These are phyloP conservation scores for Hyaena hyaena DNA, from an alignment of 2,113 vertebrate species.

Conservation along the genomic window DNA sequence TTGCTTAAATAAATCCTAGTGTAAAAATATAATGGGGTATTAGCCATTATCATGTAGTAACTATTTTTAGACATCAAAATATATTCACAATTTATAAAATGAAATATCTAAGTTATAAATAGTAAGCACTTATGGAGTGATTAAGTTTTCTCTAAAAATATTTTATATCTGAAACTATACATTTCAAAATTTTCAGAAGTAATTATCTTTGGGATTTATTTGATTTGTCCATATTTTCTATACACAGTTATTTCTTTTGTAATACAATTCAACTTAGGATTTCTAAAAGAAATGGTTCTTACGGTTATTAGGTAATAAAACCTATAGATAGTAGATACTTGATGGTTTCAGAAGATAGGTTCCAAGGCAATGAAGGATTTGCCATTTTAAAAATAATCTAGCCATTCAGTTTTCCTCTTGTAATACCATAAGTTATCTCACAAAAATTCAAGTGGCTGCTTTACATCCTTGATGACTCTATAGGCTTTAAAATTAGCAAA, in stretches of 20 bases:
- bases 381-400: background rate
- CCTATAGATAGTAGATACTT: background rate
- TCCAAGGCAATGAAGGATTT: background rate
- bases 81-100: conserved; percentile 42
- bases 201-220: conserved; percentile 53
- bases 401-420: background rate
- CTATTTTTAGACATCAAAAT: conserved; percentile 62
- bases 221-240: conserved; percentile 30
- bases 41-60: conserved; percentile 19
- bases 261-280: conserved; percentile 3
- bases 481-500: conserved; percentile 10
- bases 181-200: conserved; percentile 55
- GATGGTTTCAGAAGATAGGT: background rate
- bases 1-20: conserved; percentile 69
- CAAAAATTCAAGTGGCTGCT: background rate
- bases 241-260: background rate
- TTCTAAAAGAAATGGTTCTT: conserved; percentile 28
- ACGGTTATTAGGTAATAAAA: background rate
- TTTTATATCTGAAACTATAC: conserved; percentile 58
- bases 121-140: conserved; percentile 28
- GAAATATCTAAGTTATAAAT: conserved; percentile 39
- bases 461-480: background rate
- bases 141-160: conserved; percentile 55
- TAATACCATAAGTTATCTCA: background rate
- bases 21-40: conserved; percentile 33